Conservation (phyloP, 2,888 invertebrate species). For the Ceriagrion tenellum region DNA sequence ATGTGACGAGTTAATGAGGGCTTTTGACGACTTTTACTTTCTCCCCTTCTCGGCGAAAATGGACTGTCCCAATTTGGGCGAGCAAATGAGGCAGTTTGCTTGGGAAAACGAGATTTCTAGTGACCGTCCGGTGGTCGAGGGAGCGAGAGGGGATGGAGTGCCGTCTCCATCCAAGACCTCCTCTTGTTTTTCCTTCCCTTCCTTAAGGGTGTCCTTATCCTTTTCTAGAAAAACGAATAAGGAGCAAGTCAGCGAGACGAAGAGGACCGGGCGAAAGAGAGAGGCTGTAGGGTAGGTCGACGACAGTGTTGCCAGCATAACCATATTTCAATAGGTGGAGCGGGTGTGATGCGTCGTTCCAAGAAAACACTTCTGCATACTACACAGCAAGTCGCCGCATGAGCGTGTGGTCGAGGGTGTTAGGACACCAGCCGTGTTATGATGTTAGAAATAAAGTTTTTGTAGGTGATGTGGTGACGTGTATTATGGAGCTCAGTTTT, state of each 20-base stretch:
- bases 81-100: not conserved
- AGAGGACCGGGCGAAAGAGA: not conserved
- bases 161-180: not conserved
- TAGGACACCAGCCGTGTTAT: too few species aligned
- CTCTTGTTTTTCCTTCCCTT: not conserved
- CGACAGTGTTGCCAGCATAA: not conserved
- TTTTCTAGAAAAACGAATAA: not conserved
- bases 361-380: too few species aligned
- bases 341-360: too few species aligned
- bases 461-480: too few species aligned
- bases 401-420: too few species aligned
- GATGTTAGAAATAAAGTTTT: too few species aligned
- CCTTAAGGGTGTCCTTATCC: not conserved
- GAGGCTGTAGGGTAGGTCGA: not conserved
- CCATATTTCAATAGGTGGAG: too few species aligned
- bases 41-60: not conserved
- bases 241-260: not conserved
- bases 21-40: not conserved
- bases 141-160: not conserved
- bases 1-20: not conserved
- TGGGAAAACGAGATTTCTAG: not conserved
- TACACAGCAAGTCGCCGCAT: too few species aligned
- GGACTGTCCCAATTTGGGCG: not conserved
- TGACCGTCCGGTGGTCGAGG: not conserved
- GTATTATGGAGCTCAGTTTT: too few species aligned